Conservation (phyloP, 30 jellyfish, hydroid and myxozoan species). For the Chrysaora quinquecirrha region DNA sequence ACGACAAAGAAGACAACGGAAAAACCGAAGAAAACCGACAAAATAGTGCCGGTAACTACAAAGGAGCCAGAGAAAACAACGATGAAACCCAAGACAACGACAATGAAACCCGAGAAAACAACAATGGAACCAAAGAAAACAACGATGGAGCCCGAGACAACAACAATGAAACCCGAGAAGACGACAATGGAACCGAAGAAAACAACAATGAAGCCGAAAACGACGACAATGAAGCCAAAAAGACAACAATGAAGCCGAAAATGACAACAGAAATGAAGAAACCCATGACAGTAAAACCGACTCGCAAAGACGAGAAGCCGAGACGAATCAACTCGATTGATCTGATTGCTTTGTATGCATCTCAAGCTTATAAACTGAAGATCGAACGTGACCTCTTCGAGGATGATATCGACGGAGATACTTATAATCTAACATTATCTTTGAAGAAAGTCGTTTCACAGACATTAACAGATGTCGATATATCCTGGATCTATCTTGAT, state of each 20-base stretch:
- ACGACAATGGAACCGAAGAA: conserved; percentile 53
- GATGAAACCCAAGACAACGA: conserved; percentile 12
- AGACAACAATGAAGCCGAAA: conserved; percentile 24
- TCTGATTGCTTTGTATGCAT: conserved; percentile 33
- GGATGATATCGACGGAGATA: conserved; percentile 76
- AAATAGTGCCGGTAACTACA: conserved; percentile 3
- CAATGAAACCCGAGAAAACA: conserved; percentile 6
- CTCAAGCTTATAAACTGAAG: conserved; percentile 47
- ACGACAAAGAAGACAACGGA: conserved; percentile 29
- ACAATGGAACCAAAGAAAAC: conserved; percentile 41
- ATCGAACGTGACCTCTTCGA: conserved; percentile 69
- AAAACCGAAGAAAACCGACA: conserved; percentile 12
- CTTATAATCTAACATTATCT: conserved; percentile 48
- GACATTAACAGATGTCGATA: conserved; percentile 41
- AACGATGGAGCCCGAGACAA: conserved; percentile 37
- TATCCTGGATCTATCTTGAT: conserved; percentile 67
- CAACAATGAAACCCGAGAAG: conserved; percentile 41
- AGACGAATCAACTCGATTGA: conserved; percentile 60
- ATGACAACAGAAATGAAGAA: conserved; percentile 13
- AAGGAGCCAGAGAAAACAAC: background rate
- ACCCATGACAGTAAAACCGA: conserved; percentile 4
- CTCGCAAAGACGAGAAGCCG: conserved; percentile 64
- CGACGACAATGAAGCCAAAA: conserved; percentile 45
- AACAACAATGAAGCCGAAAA: conserved; percentile 53
- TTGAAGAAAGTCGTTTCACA: conserved; percentile 45